Evolutionary conservation across 2,797 vertebrate species (phyloP).

Genomic region (Mergus octosetaceus): DNA sequence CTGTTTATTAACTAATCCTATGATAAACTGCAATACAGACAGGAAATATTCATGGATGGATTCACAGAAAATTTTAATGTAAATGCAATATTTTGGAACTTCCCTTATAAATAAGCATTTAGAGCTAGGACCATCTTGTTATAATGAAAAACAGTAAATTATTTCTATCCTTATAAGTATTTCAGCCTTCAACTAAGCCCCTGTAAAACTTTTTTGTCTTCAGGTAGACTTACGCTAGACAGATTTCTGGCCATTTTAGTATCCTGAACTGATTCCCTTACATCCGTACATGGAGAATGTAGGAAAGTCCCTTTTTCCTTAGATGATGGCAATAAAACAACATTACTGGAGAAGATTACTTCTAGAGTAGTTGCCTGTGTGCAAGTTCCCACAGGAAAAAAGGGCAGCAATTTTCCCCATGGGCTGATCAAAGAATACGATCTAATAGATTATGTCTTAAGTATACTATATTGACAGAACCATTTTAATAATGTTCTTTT

Average conservation of each 20-base stretch:
- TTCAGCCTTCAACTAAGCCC: neutral
- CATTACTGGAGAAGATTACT: neutral
- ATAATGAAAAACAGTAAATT: neutral
- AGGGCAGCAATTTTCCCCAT: neutral
- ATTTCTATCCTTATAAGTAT: neutral
- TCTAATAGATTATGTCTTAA: neutral
- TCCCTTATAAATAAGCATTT: neutral
- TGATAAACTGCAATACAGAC: neutral
- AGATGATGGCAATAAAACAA: neutral
- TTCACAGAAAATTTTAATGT: neutral
- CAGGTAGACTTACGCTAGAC: neutral
- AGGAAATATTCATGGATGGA: neutral
- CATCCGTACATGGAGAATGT: neutral
- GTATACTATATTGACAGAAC: neutral
- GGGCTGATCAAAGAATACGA: neutral
- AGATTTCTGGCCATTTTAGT: neutral
- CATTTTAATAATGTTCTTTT: conserved; percentile 10
- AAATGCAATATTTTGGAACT: neutral
- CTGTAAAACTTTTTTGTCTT: neutral
- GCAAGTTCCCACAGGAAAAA: neutral
- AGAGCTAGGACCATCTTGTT: neutral
- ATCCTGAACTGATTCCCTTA: neutral
- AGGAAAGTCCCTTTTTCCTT: neutral
- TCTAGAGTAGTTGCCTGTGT: neutral
- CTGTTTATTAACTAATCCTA: neutral